Conservation (phyloP, 2,888 invertebrate species). For the Lithophane semibrunnea region DNA sequence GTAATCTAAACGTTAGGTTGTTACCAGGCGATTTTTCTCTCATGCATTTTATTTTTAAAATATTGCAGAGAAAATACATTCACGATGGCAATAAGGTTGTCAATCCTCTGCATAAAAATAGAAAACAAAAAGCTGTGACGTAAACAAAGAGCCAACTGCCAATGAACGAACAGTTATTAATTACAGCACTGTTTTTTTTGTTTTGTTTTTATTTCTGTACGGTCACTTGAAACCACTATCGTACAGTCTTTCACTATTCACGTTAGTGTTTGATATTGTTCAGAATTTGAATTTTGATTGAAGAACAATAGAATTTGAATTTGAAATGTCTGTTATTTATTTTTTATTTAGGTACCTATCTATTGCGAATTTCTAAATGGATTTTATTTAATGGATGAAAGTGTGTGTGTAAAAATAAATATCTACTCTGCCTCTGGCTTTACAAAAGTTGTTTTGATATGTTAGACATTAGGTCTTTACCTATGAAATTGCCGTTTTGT, state of each 20-base stretch:
- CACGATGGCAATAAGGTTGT: conserved; percentile 20
- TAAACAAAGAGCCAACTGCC: conserved; percentile 58
- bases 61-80: background rate
- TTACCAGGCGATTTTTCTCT: background rate
- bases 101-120: conserved; percentile 43
- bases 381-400: background rate
- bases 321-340: background rate
- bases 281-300: conserved; percentile 4
- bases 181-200: conserved; percentile 34
- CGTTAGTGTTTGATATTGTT: conserved; percentile 1
- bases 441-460: background rate
- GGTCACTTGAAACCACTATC: conserved; percentile 43
- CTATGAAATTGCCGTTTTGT: no score
- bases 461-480: background rate
- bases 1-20: background rate
- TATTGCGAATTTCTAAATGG: background rate
- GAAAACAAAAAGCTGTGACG: conserved; percentile 48
- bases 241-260: conserved; percentile 14
- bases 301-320: conserved; percentile 14
- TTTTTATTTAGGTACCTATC: background rate
- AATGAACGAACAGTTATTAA: conserved; percentile 60
- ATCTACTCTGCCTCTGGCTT: background rate
- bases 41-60: background rate
- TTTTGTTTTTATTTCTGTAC: conserved; percentile 45
- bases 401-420: background rate